These are phyloP conservation scores for Scaptomyza parva DNA, from an alignment of 2,888 invertebrate genomes.

Conservation along the genomic window DNA sequence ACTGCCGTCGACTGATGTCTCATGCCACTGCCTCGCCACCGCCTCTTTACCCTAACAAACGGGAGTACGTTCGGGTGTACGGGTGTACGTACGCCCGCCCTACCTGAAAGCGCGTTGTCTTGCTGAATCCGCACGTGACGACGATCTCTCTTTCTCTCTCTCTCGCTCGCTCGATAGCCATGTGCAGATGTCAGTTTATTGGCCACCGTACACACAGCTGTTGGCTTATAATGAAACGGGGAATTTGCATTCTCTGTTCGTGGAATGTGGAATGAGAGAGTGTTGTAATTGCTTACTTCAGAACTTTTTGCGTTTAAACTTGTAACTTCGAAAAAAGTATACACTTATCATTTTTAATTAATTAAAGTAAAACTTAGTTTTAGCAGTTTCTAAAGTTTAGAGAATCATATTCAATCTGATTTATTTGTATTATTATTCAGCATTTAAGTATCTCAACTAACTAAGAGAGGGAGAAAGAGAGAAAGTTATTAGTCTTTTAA, in stretches of 20 bases:
- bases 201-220: slow-evolving; percentile 47
- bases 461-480: no score
- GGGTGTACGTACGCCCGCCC: background rate
- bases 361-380: background rate
- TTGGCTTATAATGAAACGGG: slow-evolving; percentile 30
- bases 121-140: slow-evolving; percentile 49
- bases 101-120: slow-evolving; percentile 40
- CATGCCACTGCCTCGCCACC: background rate
- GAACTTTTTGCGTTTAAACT: background rate
- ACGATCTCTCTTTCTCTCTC: slow-evolving; percentile 7
- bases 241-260: slow-evolving; percentile 16
- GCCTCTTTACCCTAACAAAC: background rate
- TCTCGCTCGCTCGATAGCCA: slow-evolving; percentile 29
- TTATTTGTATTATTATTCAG: no score
- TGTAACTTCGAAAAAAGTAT: background rate
- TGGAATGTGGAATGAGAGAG: background rate
- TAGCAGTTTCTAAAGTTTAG: background rate
- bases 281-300: background rate
- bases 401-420: no score
- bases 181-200: slow-evolving; percentile 45
- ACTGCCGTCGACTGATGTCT: slow-evolving; percentile 4
- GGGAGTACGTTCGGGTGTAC: background rate
- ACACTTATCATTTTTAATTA: background rate
- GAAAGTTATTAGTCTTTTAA: background rate
- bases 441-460: no score